Conservation (phyloP, 2,888 invertebrate species). For the Anoplius nigerrimus region DNA sequence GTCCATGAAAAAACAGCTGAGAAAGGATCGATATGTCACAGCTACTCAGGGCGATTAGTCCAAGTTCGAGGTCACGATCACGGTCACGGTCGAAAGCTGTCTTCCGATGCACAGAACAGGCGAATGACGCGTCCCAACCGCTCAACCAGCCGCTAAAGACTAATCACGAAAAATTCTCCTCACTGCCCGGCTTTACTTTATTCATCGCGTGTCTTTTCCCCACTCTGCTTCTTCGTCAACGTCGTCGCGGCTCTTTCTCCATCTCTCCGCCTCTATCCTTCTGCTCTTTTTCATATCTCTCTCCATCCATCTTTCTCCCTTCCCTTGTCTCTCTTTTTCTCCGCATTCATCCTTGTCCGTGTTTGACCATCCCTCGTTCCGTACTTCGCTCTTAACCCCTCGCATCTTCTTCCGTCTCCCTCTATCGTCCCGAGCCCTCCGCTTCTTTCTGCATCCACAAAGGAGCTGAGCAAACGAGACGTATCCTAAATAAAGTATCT, state of each 20-base stretch:
- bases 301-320: constrained; percentile 20
- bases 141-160: constrained; percentile 34
- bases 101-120: neutral
- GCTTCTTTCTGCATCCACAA: neutral
- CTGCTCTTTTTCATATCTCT: constrained; percentile 15
- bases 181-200: constrained; percentile 30
- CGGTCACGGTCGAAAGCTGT: constrained; percentile 20
- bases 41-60: neutral
- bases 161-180: constrained; percentile 49
- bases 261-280: constrained; percentile 21
- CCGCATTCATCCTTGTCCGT: no score
- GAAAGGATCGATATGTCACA: no score
- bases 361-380: no score
- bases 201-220: constrained; percentile 33
- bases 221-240: constrained; percentile 23
- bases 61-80: neutral
- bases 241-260: constrained; percentile 1
- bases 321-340: constrained; percentile 7
- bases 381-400: constrained; percentile 11
- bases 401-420: neutral
- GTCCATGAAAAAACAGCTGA: neutral
- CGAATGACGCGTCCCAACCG: constrained; percentile 23
- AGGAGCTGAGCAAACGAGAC: neutral
- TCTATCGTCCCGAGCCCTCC: no score
- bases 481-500: neutral